Conservation (phyloP, 2,113 vertebrate species). For the Eulemur rufifrons region DNA sequence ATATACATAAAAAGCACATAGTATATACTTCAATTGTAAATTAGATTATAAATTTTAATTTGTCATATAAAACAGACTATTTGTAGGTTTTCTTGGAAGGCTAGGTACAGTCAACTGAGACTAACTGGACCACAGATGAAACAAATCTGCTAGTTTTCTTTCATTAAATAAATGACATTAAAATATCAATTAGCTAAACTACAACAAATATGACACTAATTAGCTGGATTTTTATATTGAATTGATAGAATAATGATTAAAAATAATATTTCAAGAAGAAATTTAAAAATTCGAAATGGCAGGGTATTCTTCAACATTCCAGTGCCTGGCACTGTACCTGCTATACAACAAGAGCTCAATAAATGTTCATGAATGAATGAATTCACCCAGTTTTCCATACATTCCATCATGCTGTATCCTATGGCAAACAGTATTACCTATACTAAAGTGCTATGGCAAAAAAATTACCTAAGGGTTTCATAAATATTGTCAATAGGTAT, state of each 20-base stretch:
- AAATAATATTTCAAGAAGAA: neutral
- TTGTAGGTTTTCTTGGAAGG: neutral
- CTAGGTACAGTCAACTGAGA: neutral
- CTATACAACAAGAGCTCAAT: neutral
- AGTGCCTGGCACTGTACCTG: neutral
- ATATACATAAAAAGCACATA: neutral
- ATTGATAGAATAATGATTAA: neutral
- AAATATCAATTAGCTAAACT: constrained; percentile 39
- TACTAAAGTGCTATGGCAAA: neutral
- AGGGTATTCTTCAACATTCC: neutral
- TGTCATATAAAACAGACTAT: neutral
- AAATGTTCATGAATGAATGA: neutral
- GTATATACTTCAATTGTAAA: neutral
- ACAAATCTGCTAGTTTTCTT: neutral
- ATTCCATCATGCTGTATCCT: neutral
- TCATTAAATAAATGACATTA: constrained; percentile 37
- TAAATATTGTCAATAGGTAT: constrained; percentile 25
- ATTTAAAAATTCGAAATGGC: neutral
- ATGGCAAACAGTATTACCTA: neutral
- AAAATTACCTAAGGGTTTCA: constrained; percentile 13
- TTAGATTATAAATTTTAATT: neutral
- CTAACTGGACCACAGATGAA: neutral
- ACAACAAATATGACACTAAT: neutral
- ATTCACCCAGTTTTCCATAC: neutral
- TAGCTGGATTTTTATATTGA: neutral